Base-by-base conservation (phyloP, 2,888 invertebrate genomes). In the Amiota minor region DNA sequence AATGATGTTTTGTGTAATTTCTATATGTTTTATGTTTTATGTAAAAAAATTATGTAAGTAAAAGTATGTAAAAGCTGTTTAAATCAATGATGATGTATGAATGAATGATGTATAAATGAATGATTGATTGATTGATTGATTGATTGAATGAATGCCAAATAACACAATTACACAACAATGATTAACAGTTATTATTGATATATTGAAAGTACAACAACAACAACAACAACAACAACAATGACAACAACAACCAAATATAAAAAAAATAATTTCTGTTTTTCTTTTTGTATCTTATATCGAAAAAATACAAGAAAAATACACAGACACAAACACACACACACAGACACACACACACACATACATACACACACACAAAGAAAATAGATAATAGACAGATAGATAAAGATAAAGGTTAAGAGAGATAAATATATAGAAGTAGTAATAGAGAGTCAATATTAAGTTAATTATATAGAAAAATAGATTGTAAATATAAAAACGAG, bases 401-500 rank as follows among this genome's bases (percentile, higher is more conserved):
- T 50, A 74, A 72, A 69, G 74, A 70, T 73, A 70, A 49, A 73
- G 76, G 12, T 62, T 18, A 10, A 62, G 50, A 62, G 50, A 72
- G 79, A 84, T 80, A 79, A 80, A 70, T 23, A 71, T 20, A 62
- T 14, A 80, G 3, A 68, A 50, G 23, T 49, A 20, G 49, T 53
- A 12, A 9, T 35, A 35, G n/a, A 55, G 10, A 35, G n/a, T n/a
- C n/a, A n/a, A n/a, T n/a, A 71, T 59, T 59, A 46, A 70, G 47
- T 46, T 59, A 59, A 76, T 75, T 35, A 35, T 35, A 75, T 73
- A 73, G 70, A 75, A 74, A 77, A 68, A 83, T 78, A 84, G 70
- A 56, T 59, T 20, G 20, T 20, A 18, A 18, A 1, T 59, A 59
- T 59, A 59, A 18, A 6, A 59, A 20, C 10, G 53, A 56, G 59